A percentile compares a stretch with the other conserved stretches of the same genome.
These are phyloP conservation scores for Myrmophylax atrothorax DNA, from an alignment of 2,113 vertebrate species.

Conservation along the genomic window DNA sequence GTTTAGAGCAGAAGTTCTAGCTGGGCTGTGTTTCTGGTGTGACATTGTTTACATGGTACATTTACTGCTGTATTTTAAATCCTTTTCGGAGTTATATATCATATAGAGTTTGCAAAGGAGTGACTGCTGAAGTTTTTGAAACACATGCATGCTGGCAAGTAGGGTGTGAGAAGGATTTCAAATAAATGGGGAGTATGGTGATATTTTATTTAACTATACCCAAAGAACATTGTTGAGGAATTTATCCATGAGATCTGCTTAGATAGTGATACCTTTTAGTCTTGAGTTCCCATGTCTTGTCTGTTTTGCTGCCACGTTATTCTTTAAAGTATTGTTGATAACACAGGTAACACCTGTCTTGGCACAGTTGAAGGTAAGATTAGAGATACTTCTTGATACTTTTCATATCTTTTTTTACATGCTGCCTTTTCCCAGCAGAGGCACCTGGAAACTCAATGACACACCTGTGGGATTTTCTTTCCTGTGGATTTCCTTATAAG, in stretches of 20 bases:
- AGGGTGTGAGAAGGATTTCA: background rate
- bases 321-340: background rate
- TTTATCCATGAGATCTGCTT: background rate
- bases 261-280: background rate
- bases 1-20: background rate
- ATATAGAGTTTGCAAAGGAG: background rate
- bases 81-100: too few species aligned
- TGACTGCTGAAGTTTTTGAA: background rate
- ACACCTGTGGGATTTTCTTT: background rate
- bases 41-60: background rate
- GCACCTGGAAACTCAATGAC: background rate
- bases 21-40: background rate
- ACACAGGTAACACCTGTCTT: background rate
- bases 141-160: background rate
- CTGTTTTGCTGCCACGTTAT: background rate
- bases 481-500: background rate
- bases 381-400: background rate
- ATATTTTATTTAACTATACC: background rate
- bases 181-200: background rate
- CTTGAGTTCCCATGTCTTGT: background rate
- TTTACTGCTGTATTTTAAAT: background rate
- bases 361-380: background rate
- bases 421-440: background rate
- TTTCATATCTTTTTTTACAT: background rate
- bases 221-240: background rate